Conservation (phyloP, 2,113 vertebrate genomes). For the Otocyon megalotis region DNA sequence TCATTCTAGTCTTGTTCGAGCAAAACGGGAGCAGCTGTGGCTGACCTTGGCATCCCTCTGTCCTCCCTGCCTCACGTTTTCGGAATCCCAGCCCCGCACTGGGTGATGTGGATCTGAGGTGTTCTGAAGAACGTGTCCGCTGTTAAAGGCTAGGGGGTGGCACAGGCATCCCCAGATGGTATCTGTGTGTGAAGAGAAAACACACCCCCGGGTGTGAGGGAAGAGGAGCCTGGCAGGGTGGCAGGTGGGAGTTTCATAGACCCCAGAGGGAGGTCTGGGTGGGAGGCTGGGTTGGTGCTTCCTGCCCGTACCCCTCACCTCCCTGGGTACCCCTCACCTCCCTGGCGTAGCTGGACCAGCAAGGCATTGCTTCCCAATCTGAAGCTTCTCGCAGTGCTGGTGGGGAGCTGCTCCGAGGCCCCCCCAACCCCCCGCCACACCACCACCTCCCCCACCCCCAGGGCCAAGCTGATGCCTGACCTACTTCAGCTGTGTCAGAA, state of each 20-base stretch:
- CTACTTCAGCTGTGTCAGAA: conserved; percentile 68
- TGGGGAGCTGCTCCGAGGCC: not conserved
- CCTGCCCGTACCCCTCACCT: too few relatives aligned
- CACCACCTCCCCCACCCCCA: not conserved
- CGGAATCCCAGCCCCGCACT: not conserved
- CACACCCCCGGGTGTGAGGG: not conserved
- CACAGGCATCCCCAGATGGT: not conserved
- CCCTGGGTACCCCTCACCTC: not conserved
- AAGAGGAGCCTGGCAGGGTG: not conserved
- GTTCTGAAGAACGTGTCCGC: not conserved
- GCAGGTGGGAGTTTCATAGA: not conserved
- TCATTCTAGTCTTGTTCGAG: not conserved
- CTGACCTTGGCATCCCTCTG: not conserved
- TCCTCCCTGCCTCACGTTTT: not conserved
- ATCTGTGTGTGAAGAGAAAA: not conserved
- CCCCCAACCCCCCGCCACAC: not conserved
- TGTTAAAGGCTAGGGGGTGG: not conserved
- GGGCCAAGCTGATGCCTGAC: conserved; percentile 46
- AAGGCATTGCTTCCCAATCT: not conserved
- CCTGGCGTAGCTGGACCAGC: not conserved
- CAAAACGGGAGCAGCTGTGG: not conserved
- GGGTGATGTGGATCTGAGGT: not conserved
- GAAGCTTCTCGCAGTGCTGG: not conserved
- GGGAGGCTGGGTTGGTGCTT: not conserved
- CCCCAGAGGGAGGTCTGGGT: not conserved